phyloP scores from a whole-genome alignment of 2,888 invertebrate genomes.

The Polydesmus complanatus region DNA sequence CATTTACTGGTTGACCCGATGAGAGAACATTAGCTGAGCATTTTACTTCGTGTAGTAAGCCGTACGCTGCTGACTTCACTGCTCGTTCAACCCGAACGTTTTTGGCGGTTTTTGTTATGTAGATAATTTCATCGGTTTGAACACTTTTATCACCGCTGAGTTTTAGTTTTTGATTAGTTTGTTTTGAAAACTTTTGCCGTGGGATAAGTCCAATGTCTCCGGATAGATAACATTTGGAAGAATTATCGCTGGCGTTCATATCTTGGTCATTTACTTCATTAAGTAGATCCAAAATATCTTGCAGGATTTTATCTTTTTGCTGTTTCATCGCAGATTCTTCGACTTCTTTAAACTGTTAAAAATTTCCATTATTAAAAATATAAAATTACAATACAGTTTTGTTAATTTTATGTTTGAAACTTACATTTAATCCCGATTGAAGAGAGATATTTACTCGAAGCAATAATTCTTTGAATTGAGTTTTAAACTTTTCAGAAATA shows the following conservation, averaged over 20 bases:
- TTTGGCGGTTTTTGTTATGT: neutral
- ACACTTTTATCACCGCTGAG: neutral
- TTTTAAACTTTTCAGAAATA: neutral
- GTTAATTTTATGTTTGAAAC: too few relatives aligned
- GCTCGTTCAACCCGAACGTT: neutral
- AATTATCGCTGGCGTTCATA: neutral
- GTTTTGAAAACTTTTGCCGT: neutral
- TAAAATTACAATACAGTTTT: neutral
- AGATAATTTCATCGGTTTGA: neutral
- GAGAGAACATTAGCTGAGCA: neutral
- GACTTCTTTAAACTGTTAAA: neutral
- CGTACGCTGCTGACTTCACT: conserved; percentile 7
- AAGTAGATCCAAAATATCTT: neutral
- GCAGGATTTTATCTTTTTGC: neutral
- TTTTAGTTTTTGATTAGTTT: neutral
- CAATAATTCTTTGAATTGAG: neutral
- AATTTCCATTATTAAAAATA: neutral
- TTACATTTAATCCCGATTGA: neutral
- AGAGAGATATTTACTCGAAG: neutral
- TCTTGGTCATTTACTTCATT: neutral
- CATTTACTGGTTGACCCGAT: neutral
- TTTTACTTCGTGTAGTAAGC: neutral
- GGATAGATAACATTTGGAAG: neutral
- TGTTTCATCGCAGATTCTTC: neutral
- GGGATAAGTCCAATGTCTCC: conserved; percentile 8